Percentiles rank a stretch among this genome's conserved stretches.
These are phyloP conservation scores for Aradophagus sp. DNA, from an alignment of 1,140 invertebrate species.

Conservation along the genomic window DNA sequence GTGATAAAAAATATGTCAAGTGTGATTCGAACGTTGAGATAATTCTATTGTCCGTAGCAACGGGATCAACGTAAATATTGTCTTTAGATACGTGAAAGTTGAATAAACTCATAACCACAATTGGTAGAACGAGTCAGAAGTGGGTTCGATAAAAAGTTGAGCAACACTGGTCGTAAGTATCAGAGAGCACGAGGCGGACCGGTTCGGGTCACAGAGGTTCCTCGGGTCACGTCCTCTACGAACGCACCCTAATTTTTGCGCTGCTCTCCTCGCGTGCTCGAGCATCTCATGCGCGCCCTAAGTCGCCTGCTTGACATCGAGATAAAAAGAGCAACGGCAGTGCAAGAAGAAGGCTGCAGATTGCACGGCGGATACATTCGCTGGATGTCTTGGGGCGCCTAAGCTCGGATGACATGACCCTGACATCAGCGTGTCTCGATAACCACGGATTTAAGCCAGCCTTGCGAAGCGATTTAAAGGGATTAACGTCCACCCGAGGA, in stretches of 20 bases:
- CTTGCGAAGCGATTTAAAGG: constrained; percentile 63
- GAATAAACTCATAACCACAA: constrained; percentile 14
- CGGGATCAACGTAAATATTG: too few relatives aligned
- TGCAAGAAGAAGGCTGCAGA: constrained; percentile 37
- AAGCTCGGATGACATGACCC: constrained; percentile 47
- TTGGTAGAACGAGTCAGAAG: constrained; percentile 11
- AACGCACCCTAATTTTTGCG: constrained; percentile 57
- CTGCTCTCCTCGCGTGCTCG: constrained; percentile 41
- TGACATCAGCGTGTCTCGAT: constrained; percentile 48
- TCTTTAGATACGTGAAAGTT: constrained; percentile 1
- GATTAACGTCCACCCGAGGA: constrained; percentile 62
- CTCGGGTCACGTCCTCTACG: constrained; percentile 62
- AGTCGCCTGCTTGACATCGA: constrained; percentile 56
- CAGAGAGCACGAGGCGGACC: constrained; percentile 66
- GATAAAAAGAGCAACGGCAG: constrained; percentile 36
- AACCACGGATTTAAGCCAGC: constrained; percentile 45
- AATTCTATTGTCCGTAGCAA: too few relatives aligned
- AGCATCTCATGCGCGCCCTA: constrained; percentile 29
- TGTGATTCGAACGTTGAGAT: too few relatives aligned
- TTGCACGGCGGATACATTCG: constrained; percentile 59
- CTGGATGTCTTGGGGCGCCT: constrained; percentile 34
- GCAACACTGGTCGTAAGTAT: constrained; percentile 62
- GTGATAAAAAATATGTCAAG: too few relatives aligned
- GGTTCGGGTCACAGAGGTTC: constrained; percentile 71
- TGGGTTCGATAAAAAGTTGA: constrained; percentile 61